Conservation (phyloP, 2,113 vertebrate species). For the Scomber scombrus region DNA sequence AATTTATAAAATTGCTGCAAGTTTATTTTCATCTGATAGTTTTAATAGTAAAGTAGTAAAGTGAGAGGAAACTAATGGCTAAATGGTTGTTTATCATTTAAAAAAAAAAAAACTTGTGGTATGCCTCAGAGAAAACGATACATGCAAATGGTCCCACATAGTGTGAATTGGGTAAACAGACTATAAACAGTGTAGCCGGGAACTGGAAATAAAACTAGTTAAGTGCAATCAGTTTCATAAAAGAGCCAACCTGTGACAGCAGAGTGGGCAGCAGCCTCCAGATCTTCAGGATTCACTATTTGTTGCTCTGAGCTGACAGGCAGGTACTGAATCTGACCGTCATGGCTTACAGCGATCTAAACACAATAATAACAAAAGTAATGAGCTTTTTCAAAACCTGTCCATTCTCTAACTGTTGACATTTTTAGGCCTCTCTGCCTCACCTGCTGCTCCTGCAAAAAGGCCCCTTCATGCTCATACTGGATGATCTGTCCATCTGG, state of each 20-base stretch:
- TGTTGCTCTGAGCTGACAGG: conserved; percentile 92
- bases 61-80: background rate
- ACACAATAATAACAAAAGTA: conserved; percentile 4
- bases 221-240: background rate
- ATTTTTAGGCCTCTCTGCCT: conserved; percentile 5
- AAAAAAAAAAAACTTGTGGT: background rate
- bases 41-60: background rate
- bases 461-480: conserved; percentile 91
- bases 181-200: background rate
- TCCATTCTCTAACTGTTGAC: background rate
- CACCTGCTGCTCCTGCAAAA: conserved; percentile 94
- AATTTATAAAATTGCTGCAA: background rate
- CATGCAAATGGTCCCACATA: background rate
- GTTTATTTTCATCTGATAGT: background rate
- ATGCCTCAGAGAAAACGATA: background rate
- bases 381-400: background rate
- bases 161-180: background rate
- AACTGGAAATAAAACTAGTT: background rate
- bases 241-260: conserved; percentile 90
- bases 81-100: background rate
- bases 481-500: conserved; percentile 97
- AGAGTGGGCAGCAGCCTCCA: conserved; percentile 91
- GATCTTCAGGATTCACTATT: conserved; percentile 90
- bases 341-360: conserved; percentile 85
- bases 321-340: conserved; percentile 94